Conservation (phyloP, 2,113 vertebrate genomes). For the Myocastor coypus region DNA sequence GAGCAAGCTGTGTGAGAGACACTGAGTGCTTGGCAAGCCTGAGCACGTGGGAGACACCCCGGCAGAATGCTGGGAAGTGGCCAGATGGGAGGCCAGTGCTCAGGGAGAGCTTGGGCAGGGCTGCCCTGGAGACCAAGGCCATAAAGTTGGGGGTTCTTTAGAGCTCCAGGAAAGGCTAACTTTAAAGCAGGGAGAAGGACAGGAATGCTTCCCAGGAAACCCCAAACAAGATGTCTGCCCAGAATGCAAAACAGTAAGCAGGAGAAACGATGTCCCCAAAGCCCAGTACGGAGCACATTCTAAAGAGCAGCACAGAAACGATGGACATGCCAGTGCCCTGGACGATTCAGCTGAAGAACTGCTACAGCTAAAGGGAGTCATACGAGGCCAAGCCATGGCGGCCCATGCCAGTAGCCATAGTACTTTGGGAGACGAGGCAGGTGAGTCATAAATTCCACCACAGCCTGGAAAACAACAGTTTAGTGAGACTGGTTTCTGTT, state of each 20-base stretch:
- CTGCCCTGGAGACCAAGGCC: not conserved
- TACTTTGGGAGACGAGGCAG: not conserved
- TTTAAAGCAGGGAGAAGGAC: not conserved
- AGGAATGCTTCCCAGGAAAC: not conserved
- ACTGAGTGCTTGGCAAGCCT: not conserved
- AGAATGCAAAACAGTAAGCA: not conserved
- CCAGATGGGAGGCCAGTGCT: not conserved
- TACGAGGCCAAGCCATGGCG: not conserved
- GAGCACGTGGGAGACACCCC: not conserved
- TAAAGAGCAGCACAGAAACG: not conserved
- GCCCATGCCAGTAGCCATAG: not conserved
- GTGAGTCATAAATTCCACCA: not conserved
- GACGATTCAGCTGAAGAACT: not conserved
- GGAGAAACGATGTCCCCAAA: not conserved
- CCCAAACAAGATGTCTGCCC: not conserved
- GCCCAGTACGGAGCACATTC: not conserved
- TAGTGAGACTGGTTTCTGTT: not conserved
- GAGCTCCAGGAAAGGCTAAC: not conserved
- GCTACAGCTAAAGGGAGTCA: not conserved
- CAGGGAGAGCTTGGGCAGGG: not conserved
- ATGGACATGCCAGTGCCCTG: not conserved
- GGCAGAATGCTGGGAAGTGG: not conserved
- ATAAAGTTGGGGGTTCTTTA: not conserved
- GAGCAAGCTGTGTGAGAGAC: not conserved
- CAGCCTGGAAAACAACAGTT: not conserved